Conservation (phyloP, 2,888 invertebrate species). For the Candidula unifasciata region DNA sequence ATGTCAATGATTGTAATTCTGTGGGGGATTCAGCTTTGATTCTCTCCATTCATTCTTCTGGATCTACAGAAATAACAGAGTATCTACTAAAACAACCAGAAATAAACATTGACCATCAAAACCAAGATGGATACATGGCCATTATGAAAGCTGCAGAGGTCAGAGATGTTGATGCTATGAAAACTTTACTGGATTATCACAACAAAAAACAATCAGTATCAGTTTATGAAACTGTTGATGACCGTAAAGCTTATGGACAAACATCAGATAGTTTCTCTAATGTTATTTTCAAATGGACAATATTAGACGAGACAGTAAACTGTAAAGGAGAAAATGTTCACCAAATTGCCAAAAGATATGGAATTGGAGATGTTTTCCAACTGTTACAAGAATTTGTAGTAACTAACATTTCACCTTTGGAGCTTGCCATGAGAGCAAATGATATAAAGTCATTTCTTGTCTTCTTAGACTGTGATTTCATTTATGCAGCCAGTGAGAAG, state of each 20-base stretch:
- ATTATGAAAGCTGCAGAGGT: slow-evolving; percentile 3
- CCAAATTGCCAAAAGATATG: slow-evolving; percentile 11
- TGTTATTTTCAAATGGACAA: not conserved
- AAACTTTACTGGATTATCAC: not conserved
- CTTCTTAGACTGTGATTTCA: not conserved
- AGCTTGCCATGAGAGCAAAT: not conserved
- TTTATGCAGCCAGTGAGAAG: not conserved
- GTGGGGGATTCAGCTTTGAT: slow-evolving; percentile 11
- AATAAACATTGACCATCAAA: not conserved
- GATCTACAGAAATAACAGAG: not conserved
- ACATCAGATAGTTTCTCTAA: not conserved
- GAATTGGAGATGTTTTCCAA: not conserved
- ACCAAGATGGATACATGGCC: slow-evolving; percentile 6
- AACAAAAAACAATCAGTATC: not conserved
- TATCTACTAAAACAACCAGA: not conserved
- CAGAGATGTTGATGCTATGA: not conserved
- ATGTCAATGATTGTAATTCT: not conserved
- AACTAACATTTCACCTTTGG: not conserved
- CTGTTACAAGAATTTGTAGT: not conserved
- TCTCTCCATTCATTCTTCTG: not conserved
- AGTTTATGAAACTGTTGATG: no score
- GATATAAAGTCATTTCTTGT: not conserved
- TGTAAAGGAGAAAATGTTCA: not conserved
- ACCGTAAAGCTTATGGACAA: no score
- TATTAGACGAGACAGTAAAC: not conserved